phyloP scores from a whole-genome alignment of 2,113 vertebrate genomes.

The Archilochus colubris region DNA sequence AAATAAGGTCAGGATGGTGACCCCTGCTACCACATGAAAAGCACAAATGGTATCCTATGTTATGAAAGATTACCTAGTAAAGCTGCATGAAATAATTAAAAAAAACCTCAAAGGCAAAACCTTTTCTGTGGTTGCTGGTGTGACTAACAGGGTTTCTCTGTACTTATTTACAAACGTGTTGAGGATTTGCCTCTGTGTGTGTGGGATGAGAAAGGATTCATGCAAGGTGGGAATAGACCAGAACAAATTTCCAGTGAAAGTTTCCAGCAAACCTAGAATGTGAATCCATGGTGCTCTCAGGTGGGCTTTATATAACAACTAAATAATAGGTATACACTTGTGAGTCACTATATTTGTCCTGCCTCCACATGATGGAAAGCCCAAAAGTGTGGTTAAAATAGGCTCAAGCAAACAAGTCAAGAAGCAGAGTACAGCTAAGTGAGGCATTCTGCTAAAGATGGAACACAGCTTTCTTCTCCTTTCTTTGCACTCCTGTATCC shows the following conservation, averaged over 20 bases:
- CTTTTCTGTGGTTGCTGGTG: neutral
- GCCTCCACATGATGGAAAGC: slow-evolving; percentile 32
- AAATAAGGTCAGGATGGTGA: neutral
- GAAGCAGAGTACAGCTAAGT: neutral
- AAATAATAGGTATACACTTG: slow-evolving; percentile 64
- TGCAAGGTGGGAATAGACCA: neutral
- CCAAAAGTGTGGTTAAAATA: slow-evolving; percentile 23
- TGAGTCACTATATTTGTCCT: slow-evolving; percentile 50
- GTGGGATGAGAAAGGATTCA: neutral
- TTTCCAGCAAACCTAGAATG: slow-evolving; percentile 46
- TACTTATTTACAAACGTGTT: neutral
- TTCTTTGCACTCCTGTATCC: neutral
- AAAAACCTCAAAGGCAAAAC: neutral
- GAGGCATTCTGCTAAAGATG: slow-evolving; percentile 20
- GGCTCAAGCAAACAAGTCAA: slow-evolving; percentile 15
- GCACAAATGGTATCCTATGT: neutral
- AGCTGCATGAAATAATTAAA: neutral
- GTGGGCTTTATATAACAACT: slow-evolving; percentile 65
- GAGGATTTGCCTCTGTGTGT: neutral
- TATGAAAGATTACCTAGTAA: slow-evolving; percentile 3
- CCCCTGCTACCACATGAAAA: neutral
- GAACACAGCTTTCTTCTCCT: slow-evolving; percentile 10
- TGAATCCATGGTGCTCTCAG: slow-evolving; percentile 36
- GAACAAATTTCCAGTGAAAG: slow-evolving; percentile 43
- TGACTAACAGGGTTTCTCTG: slow-evolving; percentile 20